Evolutionary conservation across 37 sponge, comb jelly and placozoan genomes (phyloP).

Genomic region (Geodia barretti): DNA sequence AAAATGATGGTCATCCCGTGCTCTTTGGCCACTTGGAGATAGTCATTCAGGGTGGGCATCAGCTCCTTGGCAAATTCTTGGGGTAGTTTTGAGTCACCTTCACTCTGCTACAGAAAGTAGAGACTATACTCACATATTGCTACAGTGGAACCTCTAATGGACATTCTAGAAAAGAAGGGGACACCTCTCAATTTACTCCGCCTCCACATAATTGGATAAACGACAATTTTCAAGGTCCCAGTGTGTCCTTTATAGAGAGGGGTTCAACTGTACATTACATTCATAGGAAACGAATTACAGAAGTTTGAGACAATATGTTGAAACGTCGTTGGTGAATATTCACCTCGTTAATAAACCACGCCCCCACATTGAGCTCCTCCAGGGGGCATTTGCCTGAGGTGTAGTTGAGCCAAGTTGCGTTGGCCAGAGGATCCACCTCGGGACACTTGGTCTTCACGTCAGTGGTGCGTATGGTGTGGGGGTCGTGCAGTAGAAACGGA

Average conservation of each 20-base stretch:
- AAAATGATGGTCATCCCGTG: slow-evolving; percentile 35
- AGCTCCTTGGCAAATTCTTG: not conserved
- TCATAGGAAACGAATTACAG: not conserved
- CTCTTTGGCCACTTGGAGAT: slow-evolving; percentile 23
- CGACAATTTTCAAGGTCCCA: too few species aligned
- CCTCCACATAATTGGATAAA: too few species aligned
- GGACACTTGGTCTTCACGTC: slow-evolving; percentile 33
- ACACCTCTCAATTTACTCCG: too few species aligned
- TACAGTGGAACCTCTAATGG: too few species aligned
- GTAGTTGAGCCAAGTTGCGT: slow-evolving; percentile 42
- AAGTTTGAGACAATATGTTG: not conserved
- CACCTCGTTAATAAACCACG: slow-evolving; percentile 13
- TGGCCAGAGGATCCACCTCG: slow-evolving; percentile 7
- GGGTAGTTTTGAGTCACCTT: not conserved
- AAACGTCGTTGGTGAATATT: not conserved
- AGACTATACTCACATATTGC: too few species aligned
- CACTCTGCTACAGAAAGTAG: not conserved
- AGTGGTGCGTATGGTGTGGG: slow-evolving; percentile 33
- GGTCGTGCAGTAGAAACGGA: slow-evolving; percentile 64
- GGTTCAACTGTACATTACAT: not conserved
- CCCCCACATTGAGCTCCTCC: slow-evolving; percentile 21
- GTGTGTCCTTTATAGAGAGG: too few species aligned
- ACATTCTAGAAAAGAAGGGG: too few species aligned
- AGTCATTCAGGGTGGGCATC: slow-evolving; percentile 22
- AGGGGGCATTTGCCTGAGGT: slow-evolving; percentile 37